These are phyloP conservation scores for Scyliorhinus canicula DNA, from an alignment of 2,797 vertebrate species.

Conservation along the genomic window DNA sequence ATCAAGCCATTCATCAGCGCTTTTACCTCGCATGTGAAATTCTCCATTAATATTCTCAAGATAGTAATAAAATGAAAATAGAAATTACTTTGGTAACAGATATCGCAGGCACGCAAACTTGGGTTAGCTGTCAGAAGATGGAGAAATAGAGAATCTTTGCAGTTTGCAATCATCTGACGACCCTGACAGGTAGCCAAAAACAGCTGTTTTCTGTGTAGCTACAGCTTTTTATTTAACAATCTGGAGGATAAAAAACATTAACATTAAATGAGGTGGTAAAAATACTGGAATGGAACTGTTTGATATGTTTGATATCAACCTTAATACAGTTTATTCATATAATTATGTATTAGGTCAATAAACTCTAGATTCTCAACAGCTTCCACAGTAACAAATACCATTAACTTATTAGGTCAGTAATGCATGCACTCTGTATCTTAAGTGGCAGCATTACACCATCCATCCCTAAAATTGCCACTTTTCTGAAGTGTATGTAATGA, in stretches of 20 bases:
- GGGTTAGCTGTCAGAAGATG: no score
- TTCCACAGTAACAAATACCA: constrained; percentile 75
- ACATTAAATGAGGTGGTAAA: constrained; percentile 14
- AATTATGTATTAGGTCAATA: constrained; percentile 56
- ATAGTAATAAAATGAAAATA: background rate
- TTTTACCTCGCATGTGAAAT: background rate
- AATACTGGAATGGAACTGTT: constrained; percentile 23
- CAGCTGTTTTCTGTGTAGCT: no score
- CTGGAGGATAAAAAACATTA: background rate
- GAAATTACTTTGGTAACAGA: background rate
- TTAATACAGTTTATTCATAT: constrained; percentile 30
- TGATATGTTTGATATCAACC: background rate
- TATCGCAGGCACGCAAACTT: background rate
- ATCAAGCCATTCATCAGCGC: background rate
- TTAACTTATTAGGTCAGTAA: constrained; percentile 93
- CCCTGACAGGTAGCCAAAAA: background rate
- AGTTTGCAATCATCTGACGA: background rate
- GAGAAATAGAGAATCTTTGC: no score
- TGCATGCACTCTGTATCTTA: constrained; percentile 83
- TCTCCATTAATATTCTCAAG: background rate
- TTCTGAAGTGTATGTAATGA: constrained; percentile 69
- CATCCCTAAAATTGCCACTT: constrained; percentile 72
- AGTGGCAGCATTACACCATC: constrained; percentile 77
- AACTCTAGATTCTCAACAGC: constrained; percentile 60
- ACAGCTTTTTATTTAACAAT: background rate